Conservation (phyloP, 2,888 invertebrate genomes). For the Sericinus montela region DNA sequence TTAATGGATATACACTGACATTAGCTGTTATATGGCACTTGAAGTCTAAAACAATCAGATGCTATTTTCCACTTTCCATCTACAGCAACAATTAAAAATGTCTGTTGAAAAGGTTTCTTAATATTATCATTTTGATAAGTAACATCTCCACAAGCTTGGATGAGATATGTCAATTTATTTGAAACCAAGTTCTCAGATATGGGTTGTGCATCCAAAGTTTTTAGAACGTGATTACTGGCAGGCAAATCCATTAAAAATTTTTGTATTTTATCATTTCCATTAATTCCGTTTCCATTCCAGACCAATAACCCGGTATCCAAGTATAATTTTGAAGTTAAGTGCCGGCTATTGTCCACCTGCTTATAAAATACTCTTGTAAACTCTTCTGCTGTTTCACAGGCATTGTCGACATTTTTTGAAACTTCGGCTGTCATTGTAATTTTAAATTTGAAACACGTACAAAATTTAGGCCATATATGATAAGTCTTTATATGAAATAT, state of each 20-base stretch:
- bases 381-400: conserved; percentile 91
- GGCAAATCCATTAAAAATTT: conserved; percentile 93
- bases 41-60: conserved; percentile 91
- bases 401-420: conserved; percentile 86
- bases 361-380: conserved; percentile 95
- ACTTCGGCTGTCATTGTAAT: conserved; percentile 71
- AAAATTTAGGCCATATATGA: neutral
- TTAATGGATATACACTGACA: neutral
- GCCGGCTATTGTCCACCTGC: conserved; percentile 91
- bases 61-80: conserved; percentile 97
- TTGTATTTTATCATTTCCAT: conserved; percentile 89
- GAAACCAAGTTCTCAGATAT: conserved; percentile 86
- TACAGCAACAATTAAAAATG: conserved; percentile 91
- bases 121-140: conserved; percentile 80
- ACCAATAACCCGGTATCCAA: conserved; percentile 90
- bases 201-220: conserved; percentile 93
- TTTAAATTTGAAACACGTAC: neutral
- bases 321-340: conserved; percentile 89
- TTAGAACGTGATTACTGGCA: conserved; percentile 86
- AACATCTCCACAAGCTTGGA: conserved; percentile 91
- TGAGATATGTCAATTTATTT: conserved; percentile 88
- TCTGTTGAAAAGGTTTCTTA: conserved; percentile 88
- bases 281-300: conserved; percentile 95
- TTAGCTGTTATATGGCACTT: conserved; percentile 74
- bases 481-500: neutral